phyloP scores from a whole-genome alignment of 2,888 invertebrate species.

The Coelopa pilipes region DNA sequence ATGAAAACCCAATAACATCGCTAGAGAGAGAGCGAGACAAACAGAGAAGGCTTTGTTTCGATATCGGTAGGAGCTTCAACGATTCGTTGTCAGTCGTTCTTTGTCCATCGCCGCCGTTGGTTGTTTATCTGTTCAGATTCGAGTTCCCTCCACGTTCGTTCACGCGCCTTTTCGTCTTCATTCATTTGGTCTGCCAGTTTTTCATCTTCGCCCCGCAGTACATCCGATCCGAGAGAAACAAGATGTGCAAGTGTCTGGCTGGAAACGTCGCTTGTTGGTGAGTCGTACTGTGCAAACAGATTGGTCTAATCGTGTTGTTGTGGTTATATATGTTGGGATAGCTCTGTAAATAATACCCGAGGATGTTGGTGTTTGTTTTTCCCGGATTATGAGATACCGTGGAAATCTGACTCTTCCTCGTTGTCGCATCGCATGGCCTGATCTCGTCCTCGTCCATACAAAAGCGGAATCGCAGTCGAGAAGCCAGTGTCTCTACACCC shows the following conservation, averaged over 20 bases:
- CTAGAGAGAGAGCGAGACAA: no score
- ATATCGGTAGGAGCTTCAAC: not conserved
- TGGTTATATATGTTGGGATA: not conserved
- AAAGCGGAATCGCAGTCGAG: no score
- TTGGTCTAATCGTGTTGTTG: not conserved
- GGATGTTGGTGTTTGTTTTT: no score
- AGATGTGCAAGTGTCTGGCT: conserved; percentile 60
- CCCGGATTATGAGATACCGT: no score
- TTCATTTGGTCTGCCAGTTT: not conserved
- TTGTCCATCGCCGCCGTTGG: not conserved
- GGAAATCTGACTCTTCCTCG: no score
- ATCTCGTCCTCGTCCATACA: no score
- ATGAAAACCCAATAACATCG: no score
- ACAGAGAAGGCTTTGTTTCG: no score
- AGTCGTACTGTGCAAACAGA: conserved; percentile 41
- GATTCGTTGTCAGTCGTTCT: conserved; percentile 6
- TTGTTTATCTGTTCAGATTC: not conserved
- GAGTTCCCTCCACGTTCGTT: not conserved
- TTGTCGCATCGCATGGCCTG: no score
- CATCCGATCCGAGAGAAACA: conserved; percentile 23
- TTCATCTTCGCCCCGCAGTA: no score
- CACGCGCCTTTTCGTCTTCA: not conserved
- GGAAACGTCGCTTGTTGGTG: conserved; percentile 60
- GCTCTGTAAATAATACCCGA: not conserved
- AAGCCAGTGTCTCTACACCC: no score